Conservation (phyloP, 2,113 vertebrate genomes). For the Chaetodon auriga region DNA sequence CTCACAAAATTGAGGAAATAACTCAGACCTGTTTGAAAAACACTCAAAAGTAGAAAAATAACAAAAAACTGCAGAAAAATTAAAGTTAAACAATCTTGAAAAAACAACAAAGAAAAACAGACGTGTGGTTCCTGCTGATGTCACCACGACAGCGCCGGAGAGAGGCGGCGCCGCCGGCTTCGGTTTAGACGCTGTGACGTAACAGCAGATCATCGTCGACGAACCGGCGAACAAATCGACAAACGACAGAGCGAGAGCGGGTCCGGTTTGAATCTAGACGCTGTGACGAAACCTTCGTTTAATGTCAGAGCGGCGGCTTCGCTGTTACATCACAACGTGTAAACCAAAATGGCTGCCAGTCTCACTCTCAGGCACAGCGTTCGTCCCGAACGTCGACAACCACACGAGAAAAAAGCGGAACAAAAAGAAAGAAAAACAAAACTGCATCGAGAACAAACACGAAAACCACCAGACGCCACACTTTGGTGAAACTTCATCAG, state of each 20-base stretch:
- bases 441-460: slow-evolving; percentile 1
- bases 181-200: background rate
- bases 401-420: background rate
- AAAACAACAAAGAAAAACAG: background rate
- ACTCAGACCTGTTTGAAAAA: slow-evolving; percentile 78
- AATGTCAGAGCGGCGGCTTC: too few relatives aligned
- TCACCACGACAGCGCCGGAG: background rate
- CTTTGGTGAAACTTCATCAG: slow-evolving; percentile 42
- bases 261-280: too few relatives aligned
- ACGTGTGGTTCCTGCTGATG: slow-evolving; percentile 30
- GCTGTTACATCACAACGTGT: background rate
- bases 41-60: slow-evolving; percentile 71
- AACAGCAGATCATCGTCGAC: background rate
- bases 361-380: background rate
- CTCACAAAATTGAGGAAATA: slow-evolving; percentile 92
- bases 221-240: too few relatives aligned
- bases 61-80: slow-evolving; percentile 35
- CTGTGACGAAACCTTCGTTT: too few relatives aligned
- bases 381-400: background rate
- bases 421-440: background rate
- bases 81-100: background rate
- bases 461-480: background rate
- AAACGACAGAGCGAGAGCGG: too few relatives aligned
- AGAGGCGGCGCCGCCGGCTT: background rate
- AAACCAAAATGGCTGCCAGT: background rate